Evolutionary conservation across 2,888 invertebrate species (phyloP).

Genomic region (Cenopis cana): DNA sequence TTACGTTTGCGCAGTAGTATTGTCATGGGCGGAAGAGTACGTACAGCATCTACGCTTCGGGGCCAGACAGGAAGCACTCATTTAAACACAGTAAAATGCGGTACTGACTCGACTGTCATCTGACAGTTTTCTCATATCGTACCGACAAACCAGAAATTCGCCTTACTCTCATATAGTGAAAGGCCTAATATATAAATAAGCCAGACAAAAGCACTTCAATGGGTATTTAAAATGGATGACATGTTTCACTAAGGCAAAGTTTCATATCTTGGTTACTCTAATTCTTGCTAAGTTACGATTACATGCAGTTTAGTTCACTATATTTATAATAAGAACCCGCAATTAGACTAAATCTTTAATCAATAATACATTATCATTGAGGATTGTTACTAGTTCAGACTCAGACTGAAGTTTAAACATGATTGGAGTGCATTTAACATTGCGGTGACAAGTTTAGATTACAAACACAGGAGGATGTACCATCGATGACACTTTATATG

Average conservation of each 20-base stretch:
- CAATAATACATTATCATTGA: neutral
- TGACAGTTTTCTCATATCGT: no score
- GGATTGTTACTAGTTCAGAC: neutral
- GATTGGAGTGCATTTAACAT: conserved; percentile 6
- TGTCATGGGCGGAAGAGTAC: no score
- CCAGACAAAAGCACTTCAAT: neutral
- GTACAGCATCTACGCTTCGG: no score
- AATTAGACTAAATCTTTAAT: neutral
- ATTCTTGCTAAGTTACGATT: neutral
- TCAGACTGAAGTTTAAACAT: neutral
- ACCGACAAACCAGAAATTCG: no score
- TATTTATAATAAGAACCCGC: neutral
- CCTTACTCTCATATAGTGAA: neutral
- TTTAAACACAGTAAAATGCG: no score
- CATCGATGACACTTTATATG: conserved; percentile 32
- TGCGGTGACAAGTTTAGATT: conserved; percentile 14
- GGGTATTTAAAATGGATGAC: neutral
- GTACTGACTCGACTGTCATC: no score
- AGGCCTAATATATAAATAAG: conserved; percentile 7
- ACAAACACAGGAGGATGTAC: conserved; percentile 35
- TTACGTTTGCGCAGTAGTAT: no score
- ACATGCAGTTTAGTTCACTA: neutral
- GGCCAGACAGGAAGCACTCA: no score
- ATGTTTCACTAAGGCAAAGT: conserved; percentile 18
- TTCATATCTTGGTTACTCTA: neutral